Conservation (phyloP, 1,140 invertebrate genomes). For the Meloidogyne floridensis region DNA sequence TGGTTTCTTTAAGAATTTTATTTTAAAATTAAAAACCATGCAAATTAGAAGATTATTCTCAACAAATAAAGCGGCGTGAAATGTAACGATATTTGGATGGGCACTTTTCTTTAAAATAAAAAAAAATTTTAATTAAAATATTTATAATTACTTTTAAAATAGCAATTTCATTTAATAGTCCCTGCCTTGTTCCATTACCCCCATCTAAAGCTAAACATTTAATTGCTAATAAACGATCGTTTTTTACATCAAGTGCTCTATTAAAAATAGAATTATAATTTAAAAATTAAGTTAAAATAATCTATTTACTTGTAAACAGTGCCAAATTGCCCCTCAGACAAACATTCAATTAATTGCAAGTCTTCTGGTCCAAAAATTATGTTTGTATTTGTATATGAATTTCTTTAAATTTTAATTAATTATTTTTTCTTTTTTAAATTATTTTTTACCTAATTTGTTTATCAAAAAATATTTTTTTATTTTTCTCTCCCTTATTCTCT, state of each 20-base stretch:
- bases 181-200: slow-evolving; percentile 28
- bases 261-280: neutral
- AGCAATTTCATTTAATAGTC: slow-evolving; percentile 48
- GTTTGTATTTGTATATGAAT: neutral
- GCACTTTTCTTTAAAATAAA: slow-evolving; percentile 70
- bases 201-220: slow-evolving; percentile 47
- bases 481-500: neutral
- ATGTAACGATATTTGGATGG: slow-evolving; percentile 96
- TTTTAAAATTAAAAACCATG: slow-evolving; percentile 47
- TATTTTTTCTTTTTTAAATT: neutral
- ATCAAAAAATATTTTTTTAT: too few relatives aligned
- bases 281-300: neutral
- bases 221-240: slow-evolving; percentile 43
- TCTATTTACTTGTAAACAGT: slow-evolving; percentile 59
- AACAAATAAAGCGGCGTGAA: slow-evolving; percentile 96
- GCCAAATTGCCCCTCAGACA: slow-evolving; percentile 66
- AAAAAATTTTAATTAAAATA: neutral
- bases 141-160: slow-evolving; percentile 41
- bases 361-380: slow-evolving; percentile 49
- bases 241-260: slow-evolving; percentile 46
- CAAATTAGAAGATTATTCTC: slow-evolving; percentile 97
- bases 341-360: slow-evolving; percentile 56
- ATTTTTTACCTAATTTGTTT: neutral
- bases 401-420: neutral
- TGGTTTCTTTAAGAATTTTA: neutral